Conservation (phyloP, 2,797 vertebrate genomes). For the Lycodopsis pacificus region DNA sequence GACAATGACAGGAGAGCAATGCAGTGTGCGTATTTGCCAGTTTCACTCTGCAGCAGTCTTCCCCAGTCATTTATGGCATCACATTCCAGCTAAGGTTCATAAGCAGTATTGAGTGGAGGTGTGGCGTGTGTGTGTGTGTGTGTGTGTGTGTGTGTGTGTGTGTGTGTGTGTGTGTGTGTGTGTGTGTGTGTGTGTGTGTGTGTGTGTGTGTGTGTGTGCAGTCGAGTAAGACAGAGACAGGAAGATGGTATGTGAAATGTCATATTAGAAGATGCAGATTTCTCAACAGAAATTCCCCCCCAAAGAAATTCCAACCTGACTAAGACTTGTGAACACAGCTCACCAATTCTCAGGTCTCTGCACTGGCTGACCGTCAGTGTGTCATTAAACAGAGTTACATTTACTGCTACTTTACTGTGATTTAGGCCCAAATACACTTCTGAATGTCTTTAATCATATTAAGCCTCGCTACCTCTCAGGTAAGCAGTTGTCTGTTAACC, state of each 20-base stretch:
- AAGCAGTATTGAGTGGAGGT: conserved; percentile 22
- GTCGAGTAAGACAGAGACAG: conserved; percentile 12
- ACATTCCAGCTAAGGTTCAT: conserved; percentile 57
- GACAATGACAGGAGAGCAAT: conserved; percentile 23
- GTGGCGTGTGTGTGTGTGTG: conserved; percentile 19
- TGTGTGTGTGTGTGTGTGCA: neutral
- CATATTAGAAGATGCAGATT: neutral
- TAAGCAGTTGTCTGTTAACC: neutral
- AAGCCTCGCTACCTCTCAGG: neutral
- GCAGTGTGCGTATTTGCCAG: conserved; percentile 22
- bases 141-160: neutral
- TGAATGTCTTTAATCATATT: neutral
- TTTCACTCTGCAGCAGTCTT: conserved; percentile 13
- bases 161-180: neutral
- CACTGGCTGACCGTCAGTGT: no score
- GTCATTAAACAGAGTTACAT: neutral
- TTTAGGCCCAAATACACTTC: neutral
- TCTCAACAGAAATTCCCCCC: neutral
- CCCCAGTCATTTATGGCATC: conserved; percentile 58
- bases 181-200: conserved; percentile 6
- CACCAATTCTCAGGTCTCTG: neutral
- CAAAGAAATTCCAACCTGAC: neutral
- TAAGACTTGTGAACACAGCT: neutral
- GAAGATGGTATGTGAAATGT: neutral
- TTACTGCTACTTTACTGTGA: neutral